A percentile compares a stretch with the other conserved stretches of the same genome.
Evolutionary conservation across 2,113 vertebrate genomes (phyloP).

Genomic region (Panthera tigris): DNA sequence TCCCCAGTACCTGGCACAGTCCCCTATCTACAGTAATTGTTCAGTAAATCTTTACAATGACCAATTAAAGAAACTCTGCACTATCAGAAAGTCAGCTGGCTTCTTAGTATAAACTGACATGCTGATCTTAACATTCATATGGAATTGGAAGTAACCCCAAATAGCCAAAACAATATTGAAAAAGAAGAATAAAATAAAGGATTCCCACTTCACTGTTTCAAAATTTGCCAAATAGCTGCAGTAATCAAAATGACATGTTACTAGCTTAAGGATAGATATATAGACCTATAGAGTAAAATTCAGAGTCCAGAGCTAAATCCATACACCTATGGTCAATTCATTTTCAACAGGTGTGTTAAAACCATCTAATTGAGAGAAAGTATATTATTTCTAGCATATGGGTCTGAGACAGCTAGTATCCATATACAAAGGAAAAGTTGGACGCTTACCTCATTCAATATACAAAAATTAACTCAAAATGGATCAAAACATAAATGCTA

Average conservation of each 20-base stretch:
- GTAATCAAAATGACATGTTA: background rate
- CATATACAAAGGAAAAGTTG: background rate
- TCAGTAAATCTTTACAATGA: background rate
- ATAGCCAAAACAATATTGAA: background rate
- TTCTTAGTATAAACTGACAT: background rate
- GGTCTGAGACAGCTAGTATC: background rate
- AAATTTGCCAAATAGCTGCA: background rate
- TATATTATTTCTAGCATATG: background rate
- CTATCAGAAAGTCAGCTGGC: background rate
- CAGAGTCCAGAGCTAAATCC: background rate
- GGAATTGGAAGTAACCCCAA: background rate
- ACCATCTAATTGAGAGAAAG: background rate
- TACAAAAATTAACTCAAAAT: slow-evolving; percentile 19
- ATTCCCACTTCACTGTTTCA: background rate
- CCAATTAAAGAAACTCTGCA: background rate
- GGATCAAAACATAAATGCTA: background rate
- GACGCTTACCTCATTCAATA: background rate
- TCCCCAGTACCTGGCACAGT: background rate
- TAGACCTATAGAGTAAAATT: background rate
- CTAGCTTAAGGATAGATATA: background rate
- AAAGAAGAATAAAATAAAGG: background rate
- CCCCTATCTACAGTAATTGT: background rate
- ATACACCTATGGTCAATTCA: background rate
- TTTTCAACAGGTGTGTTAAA: background rate
- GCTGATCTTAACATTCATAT: background rate